Evolutionary conservation across 2,797 vertebrate genomes (phyloP), one percentile per base, ranked within the genome.

Genomic region (Selene dorsalis): DNA sequence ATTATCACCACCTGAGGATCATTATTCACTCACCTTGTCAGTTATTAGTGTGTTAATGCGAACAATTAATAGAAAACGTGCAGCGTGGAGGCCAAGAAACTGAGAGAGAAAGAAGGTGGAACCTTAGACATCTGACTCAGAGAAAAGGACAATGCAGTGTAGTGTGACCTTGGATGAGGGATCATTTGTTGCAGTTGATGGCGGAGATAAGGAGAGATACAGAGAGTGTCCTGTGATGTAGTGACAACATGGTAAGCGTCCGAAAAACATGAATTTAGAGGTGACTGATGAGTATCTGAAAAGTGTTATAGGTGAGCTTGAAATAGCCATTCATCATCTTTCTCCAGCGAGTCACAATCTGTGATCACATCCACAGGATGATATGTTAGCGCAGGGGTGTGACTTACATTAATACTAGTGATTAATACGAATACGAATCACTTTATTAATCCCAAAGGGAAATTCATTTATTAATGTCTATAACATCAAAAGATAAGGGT

Each of bases 161-260:
- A 43, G 80, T 76, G 62, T 81, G 77, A 81, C 78, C 87, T 88
- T 85, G 87, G 56, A 70, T 45, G 69, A 24, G 50, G 74, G 75
- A 79, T 66, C 59, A 60, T 86, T 62, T 78, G 53, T 73, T 43
- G 53, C 61, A 50, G 77, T 52, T 61, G 69, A 70, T 84, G 69
- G 45, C 13, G 55, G 60, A 73, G 45, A 56, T 64, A 82, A 60
- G 20, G 47, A 58, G 64, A 61, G 74, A 72, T 73, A 28, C 50
- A 28, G 35, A 60, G 52, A 9, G 57, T 20, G 61, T 56, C 53
- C 32, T n/a, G 26, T 75, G 48, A 66, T 50, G 69, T 55, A 57
- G 56, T 0, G 6, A 62, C 57, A 60, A 60, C 50, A 24, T 26
- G 22, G 22, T 53, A 26, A 24, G 5, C 12, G 12, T 26, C 50